These are phyloP conservation scores for Zaprionus taronus DNA, from an alignment of 1,140 invertebrate genomes.

Conservation along the genomic window DNA sequence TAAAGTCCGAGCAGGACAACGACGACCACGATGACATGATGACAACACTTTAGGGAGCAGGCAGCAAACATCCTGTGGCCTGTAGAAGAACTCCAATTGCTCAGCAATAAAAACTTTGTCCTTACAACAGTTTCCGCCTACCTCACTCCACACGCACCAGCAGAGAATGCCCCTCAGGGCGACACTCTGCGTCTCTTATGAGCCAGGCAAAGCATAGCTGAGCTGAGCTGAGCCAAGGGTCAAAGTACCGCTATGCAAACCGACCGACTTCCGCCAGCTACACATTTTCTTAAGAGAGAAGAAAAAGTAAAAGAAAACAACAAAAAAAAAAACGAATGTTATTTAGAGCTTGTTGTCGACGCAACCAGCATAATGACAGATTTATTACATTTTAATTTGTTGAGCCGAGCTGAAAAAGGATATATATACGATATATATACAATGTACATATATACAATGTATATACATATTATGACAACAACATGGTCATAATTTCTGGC, in stretches of 20 bases:
- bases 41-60: constrained; percentile 45
- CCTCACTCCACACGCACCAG: not conserved
- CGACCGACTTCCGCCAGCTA: constrained; percentile 42
- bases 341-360: constrained; percentile 52
- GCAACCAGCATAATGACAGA: constrained; percentile 54
- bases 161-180: constrained; percentile 26
- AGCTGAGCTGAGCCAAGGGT: not conserved
- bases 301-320: constrained; percentile 20
- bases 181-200: constrained; percentile 13
- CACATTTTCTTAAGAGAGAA: constrained; percentile 41
- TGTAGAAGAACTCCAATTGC: constrained; percentile 66
- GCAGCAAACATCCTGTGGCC: constrained; percentile 30
- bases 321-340: constrained; percentile 35
- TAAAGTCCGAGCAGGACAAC: constrained; percentile 34
- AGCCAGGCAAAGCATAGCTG: constrained; percentile 15
- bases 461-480: constrained; percentile 19
- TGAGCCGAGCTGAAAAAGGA: constrained; percentile 21
- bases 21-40: constrained; percentile 37
- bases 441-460: constrained; percentile 31
- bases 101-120: constrained; percentile 77
- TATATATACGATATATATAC: constrained; percentile 15
- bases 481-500: constrained; percentile 21
- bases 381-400: constrained; percentile 77
- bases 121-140: constrained; percentile 29
- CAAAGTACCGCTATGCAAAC: constrained; percentile 12